These are phyloP conservation scores for Ceratotherium simum DNA, from an alignment of 2,113 vertebrate species.

Conservation along the genomic window DNA sequence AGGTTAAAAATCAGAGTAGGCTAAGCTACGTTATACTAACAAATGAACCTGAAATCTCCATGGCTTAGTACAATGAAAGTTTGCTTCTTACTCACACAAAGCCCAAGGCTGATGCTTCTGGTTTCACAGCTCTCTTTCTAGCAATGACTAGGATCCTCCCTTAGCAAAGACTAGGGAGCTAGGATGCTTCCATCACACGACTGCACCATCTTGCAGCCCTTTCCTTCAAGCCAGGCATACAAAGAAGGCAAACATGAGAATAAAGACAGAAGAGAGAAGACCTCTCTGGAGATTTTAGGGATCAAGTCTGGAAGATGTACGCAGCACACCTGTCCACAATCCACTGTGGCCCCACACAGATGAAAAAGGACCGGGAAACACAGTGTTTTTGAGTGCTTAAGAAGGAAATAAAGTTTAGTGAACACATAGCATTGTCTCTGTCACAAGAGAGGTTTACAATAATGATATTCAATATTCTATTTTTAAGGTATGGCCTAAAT, in stretches of 20 bases:
- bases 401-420: not conserved
- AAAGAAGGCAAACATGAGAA: not conserved
- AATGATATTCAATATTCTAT: slow-evolving; percentile 20
- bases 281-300: not conserved
- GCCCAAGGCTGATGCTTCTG: not conserved
- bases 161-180: not conserved
- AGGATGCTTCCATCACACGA: not conserved
- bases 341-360: not conserved
- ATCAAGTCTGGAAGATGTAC: not conserved
- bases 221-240: not conserved
- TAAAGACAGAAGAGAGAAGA: not conserved
- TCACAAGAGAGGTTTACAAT: not conserved
- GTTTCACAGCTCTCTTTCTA: not conserved
- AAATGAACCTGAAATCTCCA: not conserved
- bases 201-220: not conserved
- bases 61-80: not conserved
- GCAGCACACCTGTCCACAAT: not conserved
- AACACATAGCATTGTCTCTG: not conserved
- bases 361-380: not conserved
- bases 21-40: not conserved
- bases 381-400: not conserved
- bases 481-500: slow-evolving; percentile 11
- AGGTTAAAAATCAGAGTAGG: slow-evolving; percentile 11
- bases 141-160: not conserved
- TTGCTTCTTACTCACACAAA: not conserved